Base-by-base conservation (phyloP, 2,797 vertebrate species). In the Chloroceryle amazona region DNA sequence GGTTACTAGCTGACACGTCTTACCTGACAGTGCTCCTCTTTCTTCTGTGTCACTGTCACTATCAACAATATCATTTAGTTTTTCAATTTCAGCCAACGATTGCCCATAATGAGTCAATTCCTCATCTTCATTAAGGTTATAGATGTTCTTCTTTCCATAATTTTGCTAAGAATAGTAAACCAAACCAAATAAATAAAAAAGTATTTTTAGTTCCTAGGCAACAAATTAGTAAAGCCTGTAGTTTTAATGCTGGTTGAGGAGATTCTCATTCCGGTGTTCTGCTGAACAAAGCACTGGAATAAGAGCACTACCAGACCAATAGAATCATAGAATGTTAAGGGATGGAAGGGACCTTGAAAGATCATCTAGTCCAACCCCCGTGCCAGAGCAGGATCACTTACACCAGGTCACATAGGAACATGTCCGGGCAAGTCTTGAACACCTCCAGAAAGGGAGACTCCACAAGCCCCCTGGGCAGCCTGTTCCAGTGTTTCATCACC, bases 51-150 rank as follows among this genome's bases (percentile, higher is more conserved):
- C 99, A 42, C 99, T 99, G 67, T 99, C 99, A 14, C 99, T 99
- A 18, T 99, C 99, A 10, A 98, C 86, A 15, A 94, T 25, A 80
- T 99, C 99, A 16, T 99, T 99, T 41, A 99, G 98, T 87, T 99
- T 99, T 96, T 99, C 99, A 15, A 99, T 99, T 96, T 99, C 99
- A n/a, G 99, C 99, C 98, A 99, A 81, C 14, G 99, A 99, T 57
- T 99, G 99, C 70, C 99, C 99, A 26, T 98, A 99, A 95, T 99
- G 99, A 73, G 99, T 99, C 81, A 99, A 97, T 78, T 99, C 99
- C 88, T 99, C 99, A 13, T 99, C 99, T 96, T 99, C 99, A 22
- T 99, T 99, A 85, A 99, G 98, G 93, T 99, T 99, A 96, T 98
- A 99, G 73, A 99, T 74, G 33, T 98, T 98, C 97, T 99, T 99